These are phyloP conservation scores for Mastigias papua DNA, from an alignment of 30 jellyfish, hydroid and myxozoan genomes.

Conservation along the genomic window DNA sequence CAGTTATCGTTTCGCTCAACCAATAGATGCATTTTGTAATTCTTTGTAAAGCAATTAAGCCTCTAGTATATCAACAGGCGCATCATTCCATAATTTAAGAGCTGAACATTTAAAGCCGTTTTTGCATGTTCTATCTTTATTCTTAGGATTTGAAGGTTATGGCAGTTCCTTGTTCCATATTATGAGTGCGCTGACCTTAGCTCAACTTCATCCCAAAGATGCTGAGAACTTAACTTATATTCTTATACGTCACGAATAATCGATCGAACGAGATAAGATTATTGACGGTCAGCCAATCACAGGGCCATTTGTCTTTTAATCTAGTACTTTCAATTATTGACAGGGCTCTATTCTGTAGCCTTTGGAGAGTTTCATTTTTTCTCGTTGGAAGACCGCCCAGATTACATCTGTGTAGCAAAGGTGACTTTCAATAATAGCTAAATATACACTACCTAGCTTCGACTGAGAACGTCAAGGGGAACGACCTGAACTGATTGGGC, in stretches of 20 bases:
- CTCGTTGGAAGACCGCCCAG: neutral
- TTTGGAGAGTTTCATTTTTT: too few species aligned
- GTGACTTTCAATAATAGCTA: neutral
- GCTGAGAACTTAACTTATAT: neutral
- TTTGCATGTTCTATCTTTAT: neutral
- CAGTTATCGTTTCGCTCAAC: neutral
- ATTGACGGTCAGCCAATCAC: neutral
- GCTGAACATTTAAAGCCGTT: neutral
- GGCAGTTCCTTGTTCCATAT: neutral
- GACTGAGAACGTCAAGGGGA: too few species aligned
- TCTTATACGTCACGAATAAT: neutral
- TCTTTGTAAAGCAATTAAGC: neutral
- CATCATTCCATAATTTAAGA: neutral
- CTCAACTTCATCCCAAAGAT: neutral
- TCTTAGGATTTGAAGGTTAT: neutral
- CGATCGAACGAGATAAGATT: neutral
- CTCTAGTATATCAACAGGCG: neutral
- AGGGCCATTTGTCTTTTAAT: too few species aligned
- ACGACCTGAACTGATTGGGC: too few species aligned
- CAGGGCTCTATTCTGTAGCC: too few species aligned
- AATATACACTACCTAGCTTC: neutral
- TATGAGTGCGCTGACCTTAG: neutral
- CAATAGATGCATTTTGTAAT: neutral
- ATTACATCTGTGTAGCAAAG: neutral
- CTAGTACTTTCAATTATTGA: too few species aligned